Evolutionary conservation across 1,140 invertebrate genomes (phyloP).

Genomic region (Oppia nitens): DNA sequence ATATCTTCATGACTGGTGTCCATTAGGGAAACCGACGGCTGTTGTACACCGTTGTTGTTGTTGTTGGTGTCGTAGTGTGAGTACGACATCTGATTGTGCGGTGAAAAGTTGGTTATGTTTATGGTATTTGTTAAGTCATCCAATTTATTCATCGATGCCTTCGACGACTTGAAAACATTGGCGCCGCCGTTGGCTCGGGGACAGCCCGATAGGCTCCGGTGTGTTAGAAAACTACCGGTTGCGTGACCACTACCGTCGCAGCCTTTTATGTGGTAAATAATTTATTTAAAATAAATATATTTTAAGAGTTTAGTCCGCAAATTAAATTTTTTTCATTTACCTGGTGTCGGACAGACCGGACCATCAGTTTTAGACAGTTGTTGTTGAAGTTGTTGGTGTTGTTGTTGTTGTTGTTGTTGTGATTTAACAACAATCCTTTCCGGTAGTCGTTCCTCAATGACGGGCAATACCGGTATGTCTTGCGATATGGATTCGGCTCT

Average conservation of each 20-base stretch:
- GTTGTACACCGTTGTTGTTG: too few species aligned
- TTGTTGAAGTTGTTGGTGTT: too few species aligned
- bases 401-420: too few species aligned
- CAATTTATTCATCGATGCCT: conserved; percentile 1
- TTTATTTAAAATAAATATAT: neutral
- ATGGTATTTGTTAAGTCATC: conserved; percentile 10
- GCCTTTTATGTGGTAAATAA: neutral
- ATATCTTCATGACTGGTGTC: conserved; percentile 43
- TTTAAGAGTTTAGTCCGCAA: neutral
- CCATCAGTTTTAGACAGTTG: neutral
- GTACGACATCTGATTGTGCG: conserved; percentile 25
- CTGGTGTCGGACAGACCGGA: neutral
- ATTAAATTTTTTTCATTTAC: neutral
- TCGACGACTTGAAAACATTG: neutral
- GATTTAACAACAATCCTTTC: too few species aligned
- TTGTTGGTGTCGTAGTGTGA: too few species aligned
- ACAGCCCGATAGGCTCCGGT: conserved; percentile 24
- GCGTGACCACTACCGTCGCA: conserved; percentile 22
- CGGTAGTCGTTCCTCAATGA: neutral
- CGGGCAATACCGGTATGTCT: neutral
- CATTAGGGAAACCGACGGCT: conserved; percentile 24
- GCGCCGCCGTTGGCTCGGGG: conserved; percentile 14
- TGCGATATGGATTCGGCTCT: neutral
- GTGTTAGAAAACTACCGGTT: conserved; percentile 23
- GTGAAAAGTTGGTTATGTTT: neutral